Percentiles rank a stretch among this genome's conserved stretches.
These are phyloP conservation scores for Ispidina lecontei DNA, from an alignment of 2,797 vertebrate genomes.

Conservation along the genomic window DNA sequence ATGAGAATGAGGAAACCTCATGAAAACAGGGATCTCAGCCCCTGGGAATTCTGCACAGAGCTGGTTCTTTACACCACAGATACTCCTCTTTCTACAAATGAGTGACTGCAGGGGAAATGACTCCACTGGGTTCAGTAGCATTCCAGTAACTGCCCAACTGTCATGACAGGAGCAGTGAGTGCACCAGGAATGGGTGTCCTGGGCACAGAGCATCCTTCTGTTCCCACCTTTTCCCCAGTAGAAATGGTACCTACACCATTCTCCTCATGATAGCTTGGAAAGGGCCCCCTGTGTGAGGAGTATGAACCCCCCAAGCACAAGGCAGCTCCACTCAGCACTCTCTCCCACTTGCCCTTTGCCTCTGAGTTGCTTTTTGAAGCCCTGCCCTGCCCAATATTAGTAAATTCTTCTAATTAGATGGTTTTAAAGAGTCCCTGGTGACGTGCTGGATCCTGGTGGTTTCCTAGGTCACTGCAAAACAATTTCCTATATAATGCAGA, in stretches of 20 bases:
- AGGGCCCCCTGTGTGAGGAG: neutral
- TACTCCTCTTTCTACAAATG: neutral
- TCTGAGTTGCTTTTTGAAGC: constrained; percentile 32
- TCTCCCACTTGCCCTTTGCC: constrained; percentile 25
- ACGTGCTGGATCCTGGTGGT: constrained; percentile 27
- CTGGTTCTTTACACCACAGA: neutral
- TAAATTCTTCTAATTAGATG: constrained; percentile 39
- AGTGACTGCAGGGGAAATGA: neutral
- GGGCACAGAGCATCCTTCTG: neutral
- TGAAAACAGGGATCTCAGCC: neutral
- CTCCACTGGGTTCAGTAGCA: neutral
- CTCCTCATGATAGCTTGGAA: neutral
- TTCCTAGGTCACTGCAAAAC: constrained; percentile 53
- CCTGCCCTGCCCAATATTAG: constrained; percentile 1
- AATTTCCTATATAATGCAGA: neutral
- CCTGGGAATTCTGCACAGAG: fast-evolving
- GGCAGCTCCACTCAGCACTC: neutral
- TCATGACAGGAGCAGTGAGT: fast-evolving
- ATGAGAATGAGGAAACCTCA: neutral
- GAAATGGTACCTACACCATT: too few relatives aligned
- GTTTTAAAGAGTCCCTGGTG: constrained; percentile 7
- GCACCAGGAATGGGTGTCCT: neutral
- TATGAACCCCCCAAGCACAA: neutral
- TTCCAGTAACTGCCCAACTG: neutral
- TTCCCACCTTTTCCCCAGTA: neutral